phyloP scores from a whole-genome alignment of 2,888 invertebrate species.

The Leptopilina syphax region DNA sequence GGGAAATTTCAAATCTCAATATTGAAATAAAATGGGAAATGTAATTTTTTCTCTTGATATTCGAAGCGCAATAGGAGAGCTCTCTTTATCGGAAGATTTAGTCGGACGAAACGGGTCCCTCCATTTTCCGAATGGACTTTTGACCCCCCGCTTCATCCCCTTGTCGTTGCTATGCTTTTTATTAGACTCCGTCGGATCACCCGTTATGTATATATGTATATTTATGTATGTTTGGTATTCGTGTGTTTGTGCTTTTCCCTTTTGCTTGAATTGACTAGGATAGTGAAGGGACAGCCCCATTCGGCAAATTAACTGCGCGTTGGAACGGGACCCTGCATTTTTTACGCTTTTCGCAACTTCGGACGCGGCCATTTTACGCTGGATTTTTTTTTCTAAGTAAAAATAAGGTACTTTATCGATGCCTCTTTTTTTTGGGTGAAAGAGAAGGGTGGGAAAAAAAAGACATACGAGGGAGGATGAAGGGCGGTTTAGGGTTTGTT shows the following conservation, averaged over 20 bases:
- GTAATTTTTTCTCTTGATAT: conserved; percentile 7
- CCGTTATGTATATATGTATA: conserved; percentile 57
- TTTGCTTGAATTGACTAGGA: conserved; percentile 25
- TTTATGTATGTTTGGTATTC: conserved; percentile 41
- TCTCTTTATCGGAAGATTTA: conserved; percentile 74
- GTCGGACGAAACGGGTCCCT: conserved; percentile 74
- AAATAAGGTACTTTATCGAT: conserved; percentile 55
- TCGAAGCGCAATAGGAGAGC: conserved; percentile 68
- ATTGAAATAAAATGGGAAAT: conserved; percentile 1
- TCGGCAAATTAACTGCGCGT: conserved; percentile 75
- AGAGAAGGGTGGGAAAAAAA: conserved; percentile 23
- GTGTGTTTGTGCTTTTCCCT: conserved; percentile 34
- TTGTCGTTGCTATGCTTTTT: conserved; percentile 71
- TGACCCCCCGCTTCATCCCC: conserved; percentile 72
- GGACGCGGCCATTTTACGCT: conserved; percentile 71
- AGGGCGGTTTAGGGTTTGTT: conserved; percentile 52
- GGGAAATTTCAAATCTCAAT: conserved; percentile 52
- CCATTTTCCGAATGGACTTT: conserved; percentile 77
- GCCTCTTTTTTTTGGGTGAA: conserved; percentile 33
- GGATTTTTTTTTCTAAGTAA: conserved; percentile 60
- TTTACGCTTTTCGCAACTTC: conserved; percentile 70
- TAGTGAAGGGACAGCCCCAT: conserved; percentile 71
- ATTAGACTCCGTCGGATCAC: conserved; percentile 73
- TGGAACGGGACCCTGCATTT: conserved; percentile 68
- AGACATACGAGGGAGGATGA: conserved; percentile 34